These are phyloP conservation scores for Rhinogobio ventralis DNA, from an alignment of 2,797 vertebrate genomes.

Conservation along the genomic window DNA sequence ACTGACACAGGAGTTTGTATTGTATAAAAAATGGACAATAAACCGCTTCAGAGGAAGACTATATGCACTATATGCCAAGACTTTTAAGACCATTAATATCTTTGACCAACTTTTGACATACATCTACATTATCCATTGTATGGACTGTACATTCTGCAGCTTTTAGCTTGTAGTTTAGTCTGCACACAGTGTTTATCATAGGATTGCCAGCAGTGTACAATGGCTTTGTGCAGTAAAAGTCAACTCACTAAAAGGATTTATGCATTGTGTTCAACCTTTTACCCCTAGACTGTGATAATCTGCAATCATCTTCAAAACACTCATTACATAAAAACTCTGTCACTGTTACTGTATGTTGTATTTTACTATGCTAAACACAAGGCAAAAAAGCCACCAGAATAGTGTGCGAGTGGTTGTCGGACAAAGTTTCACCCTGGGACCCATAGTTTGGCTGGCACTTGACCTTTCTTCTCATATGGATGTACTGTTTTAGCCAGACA, in stretches of 20 bases:
- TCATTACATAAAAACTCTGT: slow-evolving; percentile 9
- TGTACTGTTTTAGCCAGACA: slow-evolving; percentile 11
- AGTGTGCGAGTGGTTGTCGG: neutral
- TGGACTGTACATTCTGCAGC: neutral
- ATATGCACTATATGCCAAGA: neutral
- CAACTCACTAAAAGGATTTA: slow-evolving; percentile 7
- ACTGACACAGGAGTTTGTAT: no score
- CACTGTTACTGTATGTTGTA: neutral
- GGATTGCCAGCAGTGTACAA: neutral
- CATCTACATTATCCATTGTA: neutral
- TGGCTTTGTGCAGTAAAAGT: slow-evolving; percentile 12
- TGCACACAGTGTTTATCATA: neutral
- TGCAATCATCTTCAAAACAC: slow-evolving; percentile 4
- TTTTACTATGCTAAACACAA: neutral
- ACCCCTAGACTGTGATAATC: slow-evolving; percentile 15
- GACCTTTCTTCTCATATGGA: slow-evolving; percentile 35
- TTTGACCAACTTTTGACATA: no score
- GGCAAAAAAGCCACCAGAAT: neutral
- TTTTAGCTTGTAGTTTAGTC: slow-evolving; percentile 1
- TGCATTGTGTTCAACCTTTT: slow-evolving; percentile 31
- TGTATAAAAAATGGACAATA: no score
- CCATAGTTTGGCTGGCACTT: slow-evolving; percentile 21
- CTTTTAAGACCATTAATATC: neutral
- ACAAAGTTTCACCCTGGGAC: slow-evolving; percentile 17
- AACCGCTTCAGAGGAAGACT: neutral